phyloP scores from a whole-genome alignment of 2,113 vertebrate genomes.

The Clupea harengus region DNA sequence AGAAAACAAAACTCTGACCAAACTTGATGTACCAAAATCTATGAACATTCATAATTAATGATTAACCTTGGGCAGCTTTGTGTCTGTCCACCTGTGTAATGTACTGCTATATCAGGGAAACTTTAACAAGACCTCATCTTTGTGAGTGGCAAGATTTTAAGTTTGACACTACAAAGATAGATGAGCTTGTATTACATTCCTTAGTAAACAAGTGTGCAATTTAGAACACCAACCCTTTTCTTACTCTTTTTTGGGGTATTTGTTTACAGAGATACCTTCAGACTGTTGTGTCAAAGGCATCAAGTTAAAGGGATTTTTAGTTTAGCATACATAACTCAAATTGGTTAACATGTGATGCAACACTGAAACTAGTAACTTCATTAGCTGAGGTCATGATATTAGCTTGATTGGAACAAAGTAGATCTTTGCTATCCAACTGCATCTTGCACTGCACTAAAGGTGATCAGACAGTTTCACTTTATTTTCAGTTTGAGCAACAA shows the following conservation, averaged over 20 bases:
- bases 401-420: neutral
- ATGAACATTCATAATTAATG: too few species aligned
- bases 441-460: neutral
- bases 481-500: neutral
- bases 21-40: neutral
- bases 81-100: neutral
- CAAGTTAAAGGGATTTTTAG: too few species aligned
- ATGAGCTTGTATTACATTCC: too few species aligned
- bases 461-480: neutral
- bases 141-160: too few species aligned
- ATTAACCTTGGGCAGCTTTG: too few species aligned
- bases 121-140: too few species aligned
- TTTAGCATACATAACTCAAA: neutral
- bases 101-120: too few species aligned
- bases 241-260: too few species aligned
- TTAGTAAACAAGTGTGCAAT: too few species aligned
- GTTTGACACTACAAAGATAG: too few species aligned
- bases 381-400: neutral
- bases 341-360: neutral
- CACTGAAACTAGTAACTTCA: neutral
- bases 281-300: neutral
- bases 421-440: neutral
- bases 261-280: neutral
- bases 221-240: too few species aligned
- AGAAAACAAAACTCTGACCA: neutral